A percentile compares a stretch with the other conserved stretches of the same genome.
Evolutionary conservation across 30 jellyfish, hydroid and myxozoan genomes (phyloP).

Genomic region (Mastigias papua): DNA sequence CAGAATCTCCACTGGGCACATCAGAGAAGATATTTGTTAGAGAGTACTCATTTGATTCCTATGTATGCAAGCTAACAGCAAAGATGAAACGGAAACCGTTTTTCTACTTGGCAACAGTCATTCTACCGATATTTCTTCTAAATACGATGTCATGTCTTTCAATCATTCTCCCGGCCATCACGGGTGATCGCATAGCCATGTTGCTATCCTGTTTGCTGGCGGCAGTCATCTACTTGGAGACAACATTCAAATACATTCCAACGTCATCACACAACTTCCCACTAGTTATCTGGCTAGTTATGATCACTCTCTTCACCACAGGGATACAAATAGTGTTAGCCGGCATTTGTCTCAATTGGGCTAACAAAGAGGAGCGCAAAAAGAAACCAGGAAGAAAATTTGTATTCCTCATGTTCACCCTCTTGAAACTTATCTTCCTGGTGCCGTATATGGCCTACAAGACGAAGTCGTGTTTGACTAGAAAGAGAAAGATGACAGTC

Average conservation of each 20-base stretch:
- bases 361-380: conserved; percentile 28
- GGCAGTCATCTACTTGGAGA: conserved; percentile 47
- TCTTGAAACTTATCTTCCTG: not conserved
- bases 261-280: conserved; percentile 42
- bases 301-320: conserved; percentile 20
- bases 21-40: not conserved
- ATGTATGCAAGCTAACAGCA: not conserved
- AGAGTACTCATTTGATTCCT: not conserved
- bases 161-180: conserved; percentile 53
- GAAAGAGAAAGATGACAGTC: conserved; percentile 17
- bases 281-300: conserved; percentile 2
- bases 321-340: conserved; percentile 54
- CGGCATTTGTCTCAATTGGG: conserved; percentile 65
- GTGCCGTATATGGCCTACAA: not conserved
- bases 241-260: conserved; percentile 56
- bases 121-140: conserved; percentile 43
- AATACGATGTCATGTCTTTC: conserved; percentile 35
- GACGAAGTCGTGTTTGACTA: not conserved
- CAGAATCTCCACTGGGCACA: not conserved
- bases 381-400: conserved; percentile 52
- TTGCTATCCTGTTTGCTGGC: conserved; percentile 55
- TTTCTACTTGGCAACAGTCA: conserved; percentile 24
- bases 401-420: conserved; percentile 3
- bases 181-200: conserved; percentile 69
- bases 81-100: conserved; percentile 10